Conservation (phyloP, 2,113 vertebrate genomes). For the Murina feae region DNA sequence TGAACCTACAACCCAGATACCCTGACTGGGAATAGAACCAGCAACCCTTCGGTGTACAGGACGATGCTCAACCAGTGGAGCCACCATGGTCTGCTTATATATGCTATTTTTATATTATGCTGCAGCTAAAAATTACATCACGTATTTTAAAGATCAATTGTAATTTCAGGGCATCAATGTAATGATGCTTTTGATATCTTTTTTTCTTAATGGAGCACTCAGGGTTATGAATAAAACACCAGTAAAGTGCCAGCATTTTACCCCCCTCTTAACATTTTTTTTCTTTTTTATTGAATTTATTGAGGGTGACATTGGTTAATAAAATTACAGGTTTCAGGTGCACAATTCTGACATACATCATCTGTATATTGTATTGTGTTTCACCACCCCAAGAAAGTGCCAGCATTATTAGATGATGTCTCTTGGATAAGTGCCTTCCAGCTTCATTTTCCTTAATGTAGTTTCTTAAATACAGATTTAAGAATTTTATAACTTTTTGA, state of each 20-base stretch:
- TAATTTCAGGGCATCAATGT: slow-evolving; percentile 35
- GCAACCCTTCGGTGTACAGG: not conserved
- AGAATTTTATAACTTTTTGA: slow-evolving; percentile 33
- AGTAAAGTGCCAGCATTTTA: slow-evolving; percentile 37
- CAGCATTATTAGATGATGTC: slow-evolving; percentile 59
- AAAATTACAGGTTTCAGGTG: not conserved
- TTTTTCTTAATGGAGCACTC: slow-evolving; percentile 73
- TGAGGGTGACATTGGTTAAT: not conserved
- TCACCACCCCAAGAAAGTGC: slow-evolving; percentile 42
- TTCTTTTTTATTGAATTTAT: not conserved
- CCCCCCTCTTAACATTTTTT: not conserved
- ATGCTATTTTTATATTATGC: slow-evolving; percentile 5
- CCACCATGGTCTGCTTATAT: not conserved
- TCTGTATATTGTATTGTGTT: not conserved
- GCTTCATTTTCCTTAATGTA: slow-evolving; percentile 21
- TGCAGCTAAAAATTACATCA: slow-evolving; percentile 45
- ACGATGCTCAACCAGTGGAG: not conserved
- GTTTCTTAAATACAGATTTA: not conserved
- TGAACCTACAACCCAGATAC: not conserved
- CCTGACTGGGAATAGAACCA: too few species aligned
- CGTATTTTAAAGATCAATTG: not conserved
- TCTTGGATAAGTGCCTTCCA: slow-evolving; percentile 11
- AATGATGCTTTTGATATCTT: slow-evolving; percentile 46
- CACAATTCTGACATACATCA: not conserved
- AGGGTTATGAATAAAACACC: slow-evolving; percentile 76